Conservation (phyloP, 2,797 vertebrate genomes). For the Neosalanx taihuensis region DNA sequence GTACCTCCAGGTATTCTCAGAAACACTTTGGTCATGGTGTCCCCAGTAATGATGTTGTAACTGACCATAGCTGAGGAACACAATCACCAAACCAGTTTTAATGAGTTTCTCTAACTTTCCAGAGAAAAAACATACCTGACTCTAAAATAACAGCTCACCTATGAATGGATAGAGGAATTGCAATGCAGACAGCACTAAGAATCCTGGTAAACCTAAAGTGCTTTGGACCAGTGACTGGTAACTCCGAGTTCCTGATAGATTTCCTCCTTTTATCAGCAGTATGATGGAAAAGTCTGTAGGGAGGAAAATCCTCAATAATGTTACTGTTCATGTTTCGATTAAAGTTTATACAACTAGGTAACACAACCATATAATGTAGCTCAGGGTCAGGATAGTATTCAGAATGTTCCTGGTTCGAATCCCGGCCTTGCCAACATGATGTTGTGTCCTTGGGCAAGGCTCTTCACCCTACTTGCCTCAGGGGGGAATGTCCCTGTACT, state of each 20-base stretch:
- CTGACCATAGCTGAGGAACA: slow-evolving; percentile 88
- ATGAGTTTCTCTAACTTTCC: background rate
- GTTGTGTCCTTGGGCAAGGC: too few species aligned
- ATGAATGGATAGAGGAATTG: slow-evolving; percentile 98
- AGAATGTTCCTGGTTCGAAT: too few species aligned
- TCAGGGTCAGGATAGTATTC: background rate
- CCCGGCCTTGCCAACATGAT: too few species aligned
- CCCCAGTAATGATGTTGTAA: slow-evolving; percentile 95
- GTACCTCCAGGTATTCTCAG: slow-evolving; percentile 90
- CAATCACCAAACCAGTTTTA: slow-evolving; percentile 10
- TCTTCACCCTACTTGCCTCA: too few species aligned
- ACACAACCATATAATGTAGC: slow-evolving; percentile 7
- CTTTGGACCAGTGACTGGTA: slow-evolving; percentile 90
- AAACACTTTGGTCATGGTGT: slow-evolving; percentile 94
- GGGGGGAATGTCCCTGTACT: too few species aligned
- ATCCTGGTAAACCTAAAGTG: slow-evolving; percentile 86
- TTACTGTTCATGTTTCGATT: background rate
- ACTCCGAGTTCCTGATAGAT: slow-evolving; percentile 82
- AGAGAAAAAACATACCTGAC: background rate
- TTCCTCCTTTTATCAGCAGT: slow-evolving; percentile 88
- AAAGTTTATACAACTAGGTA: slow-evolving; percentile 14
- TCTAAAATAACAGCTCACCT: slow-evolving; percentile 72
- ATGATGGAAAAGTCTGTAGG: slow-evolving; percentile 91
- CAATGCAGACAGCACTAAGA: slow-evolving; percentile 83
- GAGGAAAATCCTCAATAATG: slow-evolving; percentile 36